These are phyloP conservation scores for Calephelis perditalis DNA, from an alignment of 2,888 invertebrate genomes.

Conservation along the genomic window DNA sequence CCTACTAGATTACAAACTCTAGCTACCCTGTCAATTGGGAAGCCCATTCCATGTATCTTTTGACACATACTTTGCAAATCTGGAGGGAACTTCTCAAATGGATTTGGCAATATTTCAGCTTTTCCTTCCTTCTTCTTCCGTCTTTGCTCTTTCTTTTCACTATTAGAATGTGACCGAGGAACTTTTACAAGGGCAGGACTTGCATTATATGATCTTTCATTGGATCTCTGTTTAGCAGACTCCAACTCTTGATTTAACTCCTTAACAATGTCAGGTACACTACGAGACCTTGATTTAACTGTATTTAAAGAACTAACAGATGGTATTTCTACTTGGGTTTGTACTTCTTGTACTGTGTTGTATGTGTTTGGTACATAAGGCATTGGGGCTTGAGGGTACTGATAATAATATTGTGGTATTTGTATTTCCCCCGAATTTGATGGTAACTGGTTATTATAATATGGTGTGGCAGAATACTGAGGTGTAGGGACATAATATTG, in stretches of 20 bases:
- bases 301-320: conserved; percentile 38
- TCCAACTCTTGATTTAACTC: conserved; percentile 84
- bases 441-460: conserved; percentile 45
- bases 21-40: conserved; percentile 87
- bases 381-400: conserved; percentile 49
- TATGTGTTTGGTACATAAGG: conserved; percentile 42
- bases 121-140: conserved; percentile 50
- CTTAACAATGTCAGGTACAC: conserved; percentile 86
- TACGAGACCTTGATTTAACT: conserved; percentile 74
- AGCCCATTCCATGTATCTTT: conserved; percentile 92
- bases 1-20: conserved; percentile 88
- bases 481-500: conserved; percentile 59
- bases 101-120: conserved; percentile 55
- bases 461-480: conserved; percentile 44
- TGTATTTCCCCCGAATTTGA: conserved; percentile 42
- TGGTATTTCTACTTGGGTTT: conserved; percentile 33
- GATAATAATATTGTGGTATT: conserved; percentile 58
- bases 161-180: conserved; percentile 40
- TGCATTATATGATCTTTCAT: conserved; percentile 69
- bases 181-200: conserved; percentile 64
- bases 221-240: conserved; percentile 63
- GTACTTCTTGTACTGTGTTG: conserved; percentile 31
- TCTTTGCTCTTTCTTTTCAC: conserved; percentile 42
- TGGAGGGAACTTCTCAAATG: conserved; percentile 58
- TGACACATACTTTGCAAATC: conserved; percentile 82